Evolutionary conservation across 2,888 invertebrate species (phyloP).

Genomic region (Ophioninae sp.): DNA sequence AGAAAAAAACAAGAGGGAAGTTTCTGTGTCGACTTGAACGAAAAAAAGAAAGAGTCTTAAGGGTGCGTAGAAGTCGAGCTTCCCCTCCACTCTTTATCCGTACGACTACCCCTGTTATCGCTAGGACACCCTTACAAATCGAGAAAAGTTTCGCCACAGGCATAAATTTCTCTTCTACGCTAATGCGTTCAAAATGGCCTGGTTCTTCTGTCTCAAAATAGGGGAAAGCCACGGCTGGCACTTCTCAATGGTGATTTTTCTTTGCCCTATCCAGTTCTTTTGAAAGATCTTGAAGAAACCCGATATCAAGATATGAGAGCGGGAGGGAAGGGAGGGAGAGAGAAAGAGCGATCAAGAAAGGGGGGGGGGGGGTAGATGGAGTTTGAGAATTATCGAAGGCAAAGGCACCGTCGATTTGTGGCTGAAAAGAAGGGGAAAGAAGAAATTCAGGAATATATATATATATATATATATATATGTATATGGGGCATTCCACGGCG

Average conservation of each 20-base stretch:
- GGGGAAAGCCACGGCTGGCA: neutral
- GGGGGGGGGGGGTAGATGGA: neutral
- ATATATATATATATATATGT: neutral
- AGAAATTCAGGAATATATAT: slow-evolving; percentile 14
- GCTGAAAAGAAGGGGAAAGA: neutral
- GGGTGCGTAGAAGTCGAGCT: neutral
- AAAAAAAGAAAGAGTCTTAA: neutral
- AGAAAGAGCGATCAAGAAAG: neutral
- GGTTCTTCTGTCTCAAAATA: neutral
- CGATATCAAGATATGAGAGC: neutral
- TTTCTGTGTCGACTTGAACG: neutral
- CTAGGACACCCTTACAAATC: neutral
- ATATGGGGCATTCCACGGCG: too few species aligned
- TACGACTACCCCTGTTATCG: slow-evolving; percentile 4
- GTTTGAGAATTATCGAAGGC: slow-evolving; percentile 14
- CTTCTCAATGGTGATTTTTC: slow-evolving; percentile 3
- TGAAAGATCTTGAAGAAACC: neutral
- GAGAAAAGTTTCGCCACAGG: neutral
- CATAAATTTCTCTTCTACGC: neutral
- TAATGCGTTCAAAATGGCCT: neutral
- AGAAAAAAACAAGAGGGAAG: neutral
- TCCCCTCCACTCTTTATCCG: neutral
- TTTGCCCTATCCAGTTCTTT: slow-evolving; percentile 23
- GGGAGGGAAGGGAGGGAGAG: neutral
- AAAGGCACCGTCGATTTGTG: neutral